Percentiles rank a stretch among this genome's conserved stretches.
Evolutionary conservation across 2,888 invertebrate genomes (phyloP).

Genomic region (Merodon equestris): DNA sequence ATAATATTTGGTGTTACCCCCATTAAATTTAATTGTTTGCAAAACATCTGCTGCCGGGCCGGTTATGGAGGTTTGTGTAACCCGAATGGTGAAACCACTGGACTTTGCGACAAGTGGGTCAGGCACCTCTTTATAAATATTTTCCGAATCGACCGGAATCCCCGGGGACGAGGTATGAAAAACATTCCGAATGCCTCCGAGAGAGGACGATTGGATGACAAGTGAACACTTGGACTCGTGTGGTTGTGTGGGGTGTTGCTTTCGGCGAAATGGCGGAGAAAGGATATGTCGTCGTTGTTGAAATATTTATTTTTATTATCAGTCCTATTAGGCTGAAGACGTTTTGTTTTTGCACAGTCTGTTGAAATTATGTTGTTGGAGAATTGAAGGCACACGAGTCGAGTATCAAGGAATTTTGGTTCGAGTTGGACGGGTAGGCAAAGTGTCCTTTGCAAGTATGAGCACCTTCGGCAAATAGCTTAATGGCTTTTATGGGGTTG

Average conservation of each 20-base stretch:
- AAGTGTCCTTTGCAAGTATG: no score
- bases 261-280: neutral
- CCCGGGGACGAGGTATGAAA: no score
- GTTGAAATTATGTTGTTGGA: slow-evolving; percentile 47
- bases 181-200: no score
- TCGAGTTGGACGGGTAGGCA: slow-evolving; percentile 28
- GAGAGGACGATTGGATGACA: no score
- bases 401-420: slow-evolving; percentile 50
- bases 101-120: slow-evolving; percentile 40
- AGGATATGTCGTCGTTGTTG: slow-evolving; percentile 39
- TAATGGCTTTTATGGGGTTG: slow-evolving; percentile 50
- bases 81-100: slow-evolving; percentile 28
- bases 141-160: neutral
- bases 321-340: slow-evolving; percentile 53
- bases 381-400: slow-evolving; percentile 33
- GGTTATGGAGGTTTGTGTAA: slow-evolving; percentile 56
- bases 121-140: slow-evolving; percentile 10
- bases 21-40: slow-evolving; percentile 68
- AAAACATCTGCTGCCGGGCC: slow-evolving; percentile 61
- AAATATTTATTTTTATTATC: slow-evolving; percentile 62
- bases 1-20: slow-evolving; percentile 68
- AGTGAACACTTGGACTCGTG: no score
- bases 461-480: slow-evolving; percentile 32
- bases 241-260: no score
- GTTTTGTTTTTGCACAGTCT: slow-evolving; percentile 44